Evolutionary conservation across 2,888 invertebrate species (phyloP).

Genomic region (Helleia helle): DNA sequence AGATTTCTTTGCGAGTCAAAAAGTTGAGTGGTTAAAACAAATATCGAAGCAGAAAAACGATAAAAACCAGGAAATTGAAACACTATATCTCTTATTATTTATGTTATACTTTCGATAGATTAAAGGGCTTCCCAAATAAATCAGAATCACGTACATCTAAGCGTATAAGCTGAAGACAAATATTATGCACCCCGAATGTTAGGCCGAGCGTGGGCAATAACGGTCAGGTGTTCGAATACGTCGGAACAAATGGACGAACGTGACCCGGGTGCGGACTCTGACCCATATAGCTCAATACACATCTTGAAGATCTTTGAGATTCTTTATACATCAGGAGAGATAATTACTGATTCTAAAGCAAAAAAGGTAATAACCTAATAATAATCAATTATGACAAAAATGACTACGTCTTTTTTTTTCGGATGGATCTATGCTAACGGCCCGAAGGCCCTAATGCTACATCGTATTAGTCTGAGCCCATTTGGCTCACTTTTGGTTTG

Average conservation of each 20-base stretch:
- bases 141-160: slow-evolving; percentile 22
- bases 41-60: too few species aligned
- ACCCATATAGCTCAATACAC: slow-evolving; percentile 26
- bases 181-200: slow-evolving; percentile 27
- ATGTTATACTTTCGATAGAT: slow-evolving; percentile 13
- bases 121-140: slow-evolving; percentile 18
- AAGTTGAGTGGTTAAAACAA: too few species aligned
- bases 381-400: too few species aligned
- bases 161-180: slow-evolving; percentile 24
- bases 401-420: too few species aligned
- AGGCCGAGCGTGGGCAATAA: slow-evolving; percentile 25
- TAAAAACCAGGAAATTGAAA: background rate
- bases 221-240: slow-evolving; percentile 56
- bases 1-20: too few species aligned
- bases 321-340: too few species aligned
- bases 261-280: slow-evolving; percentile 43
- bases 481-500: too few species aligned
- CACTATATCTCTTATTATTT: background rate
- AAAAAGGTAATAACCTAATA: too few species aligned
- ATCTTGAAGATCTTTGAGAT: background rate
- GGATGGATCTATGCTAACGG: too few species aligned
- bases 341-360: too few species aligned
- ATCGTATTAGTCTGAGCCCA: too few species aligned
- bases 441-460: too few species aligned
- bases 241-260: slow-evolving; percentile 64